Conservation (phyloP, 2,797 vertebrate genomes). For the Pachyuromys duprasi region DNA sequence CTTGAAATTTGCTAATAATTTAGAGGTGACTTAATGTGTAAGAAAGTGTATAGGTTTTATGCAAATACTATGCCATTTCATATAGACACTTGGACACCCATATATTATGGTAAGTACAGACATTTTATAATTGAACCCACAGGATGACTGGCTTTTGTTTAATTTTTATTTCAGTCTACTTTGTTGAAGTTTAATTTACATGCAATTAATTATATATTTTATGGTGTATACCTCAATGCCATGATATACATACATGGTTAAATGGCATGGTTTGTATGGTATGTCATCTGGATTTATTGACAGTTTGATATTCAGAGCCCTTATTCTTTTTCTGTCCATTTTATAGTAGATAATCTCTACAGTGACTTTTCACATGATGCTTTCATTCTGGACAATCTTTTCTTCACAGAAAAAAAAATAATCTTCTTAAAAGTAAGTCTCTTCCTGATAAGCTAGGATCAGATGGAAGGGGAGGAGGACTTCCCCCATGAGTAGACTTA, state of each 20-base stretch:
- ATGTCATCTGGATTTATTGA: slow-evolving; percentile 21
- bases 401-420: background rate
- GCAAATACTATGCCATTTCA: background rate
- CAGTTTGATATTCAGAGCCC: background rate
- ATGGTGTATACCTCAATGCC: background rate
- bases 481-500: too few relatives aligned
- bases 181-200: slow-evolving; percentile 1
- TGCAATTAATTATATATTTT: background rate
- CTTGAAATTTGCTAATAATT: background rate
- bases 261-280: background rate
- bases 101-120: background rate
- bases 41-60: background rate
- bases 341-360: background rate
- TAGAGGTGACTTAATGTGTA: background rate
- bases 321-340: background rate
- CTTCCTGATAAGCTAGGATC: too few relatives aligned
- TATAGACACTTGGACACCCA: background rate
- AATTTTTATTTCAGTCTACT: slow-evolving; percentile 11
- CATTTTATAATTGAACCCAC: background rate
- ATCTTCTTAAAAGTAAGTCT: background rate
- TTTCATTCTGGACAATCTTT: slow-evolving; percentile 29
- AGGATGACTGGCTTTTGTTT: background rate
- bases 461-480: too few relatives aligned
- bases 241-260: background rate
- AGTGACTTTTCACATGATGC: background rate